Evolutionary conservation across 1,140 invertebrate species (phyloP), one percentile per base, ranked within the genome.

Genomic region (Drosophila ficusphila): DNA sequence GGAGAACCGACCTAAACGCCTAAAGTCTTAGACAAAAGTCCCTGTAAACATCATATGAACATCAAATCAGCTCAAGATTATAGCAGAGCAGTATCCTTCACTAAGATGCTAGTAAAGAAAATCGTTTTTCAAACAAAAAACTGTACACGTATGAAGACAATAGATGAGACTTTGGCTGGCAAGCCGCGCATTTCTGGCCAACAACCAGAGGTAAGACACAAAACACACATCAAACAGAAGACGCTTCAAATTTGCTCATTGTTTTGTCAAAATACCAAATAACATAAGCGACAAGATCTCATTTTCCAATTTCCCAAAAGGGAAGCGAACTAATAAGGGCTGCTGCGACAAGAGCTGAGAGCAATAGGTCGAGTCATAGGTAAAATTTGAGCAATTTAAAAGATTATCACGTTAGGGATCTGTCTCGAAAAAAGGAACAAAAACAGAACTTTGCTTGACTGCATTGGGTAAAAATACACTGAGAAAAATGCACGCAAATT

Each of bases 381-480:
- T 29, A 64, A 67, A 77, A 77, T 61, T 74, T 79, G 57, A 72
- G 64, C 74, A 89, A 90, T 82, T 90, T 90, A 89, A 76, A 74
- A 89, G 85, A 89, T 89, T 89, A 90, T 85, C 74, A 89, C 77
- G 74, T 85, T 89, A 76, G 76, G 75, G 65, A 72, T 67, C 76
- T 71, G 52, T 62, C 64, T 65, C 62, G 23, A 70, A 79, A 79
- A 60, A 83, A 29, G 49, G 72, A 74, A 65, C 41, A 69, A 75
- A 65, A 76, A 57, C 39, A 62, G 52, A 73, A 72, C 67, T 60
- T 57, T 85, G 57, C 76, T 76, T 53, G 56, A 56, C 48, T 39
- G 34, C 52, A 53, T 76, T 83, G 71, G 72, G 75, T 64, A 79
- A 85, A 71, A 58, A 76, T 56, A 49, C 61, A 76, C 44, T 27